A percentile compares a stretch with the other conserved stretches of the same genome.
Conservation (phyloP, 2,797 vertebrate species). For the Hoplostethus mediterraneus region DNA sequence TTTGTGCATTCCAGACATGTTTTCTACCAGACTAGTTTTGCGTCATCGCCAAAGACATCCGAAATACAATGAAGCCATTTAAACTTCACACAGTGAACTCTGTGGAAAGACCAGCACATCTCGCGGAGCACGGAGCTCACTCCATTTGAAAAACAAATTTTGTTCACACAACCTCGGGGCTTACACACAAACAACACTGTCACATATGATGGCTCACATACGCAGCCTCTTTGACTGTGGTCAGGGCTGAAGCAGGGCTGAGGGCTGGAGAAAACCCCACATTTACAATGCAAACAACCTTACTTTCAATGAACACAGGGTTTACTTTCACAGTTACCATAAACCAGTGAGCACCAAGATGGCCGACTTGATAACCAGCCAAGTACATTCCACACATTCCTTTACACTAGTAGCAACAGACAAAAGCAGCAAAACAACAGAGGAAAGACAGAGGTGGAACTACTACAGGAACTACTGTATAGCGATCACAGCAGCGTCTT, state of each 20-base stretch:
- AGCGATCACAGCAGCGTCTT: background rate
- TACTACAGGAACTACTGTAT: slow-evolving; percentile 21
- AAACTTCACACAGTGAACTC: slow-evolving; percentile 54
- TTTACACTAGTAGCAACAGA: slow-evolving; percentile 60
- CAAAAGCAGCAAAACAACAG: slow-evolving; percentile 49
- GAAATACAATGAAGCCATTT: slow-evolving; percentile 70
- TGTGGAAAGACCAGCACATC: slow-evolving; percentile 45
- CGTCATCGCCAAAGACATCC: slow-evolving; percentile 42
- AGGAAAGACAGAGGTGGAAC: slow-evolving; percentile 28
- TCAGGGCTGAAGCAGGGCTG: slow-evolving; percentile 11
- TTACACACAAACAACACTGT: slow-evolving; percentile 42
- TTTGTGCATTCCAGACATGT: slow-evolving; percentile 57
- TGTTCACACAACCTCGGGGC: slow-evolving; percentile 21
- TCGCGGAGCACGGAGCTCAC: slow-evolving; percentile 44
- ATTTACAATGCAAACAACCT: slow-evolving; percentile 70
- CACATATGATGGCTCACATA: slow-evolving; percentile 17
- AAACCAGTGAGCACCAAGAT: slow-evolving; percentile 63
- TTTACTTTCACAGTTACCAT: slow-evolving; percentile 57
- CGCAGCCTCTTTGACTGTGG: background rate
- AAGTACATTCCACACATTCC: slow-evolving; percentile 82
- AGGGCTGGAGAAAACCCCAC: slow-evolving; percentile 43
- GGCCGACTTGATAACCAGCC: slow-evolving; percentile 68
- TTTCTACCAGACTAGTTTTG: slow-evolving; percentile 56
- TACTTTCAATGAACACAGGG: slow-evolving; percentile 39
- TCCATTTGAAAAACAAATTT: slow-evolving; percentile 41